Percentiles rank a stretch among this genome's conserved stretches.
Conservation (phyloP, 2,888 invertebrate species). For the Agrilus mali region DNA sequence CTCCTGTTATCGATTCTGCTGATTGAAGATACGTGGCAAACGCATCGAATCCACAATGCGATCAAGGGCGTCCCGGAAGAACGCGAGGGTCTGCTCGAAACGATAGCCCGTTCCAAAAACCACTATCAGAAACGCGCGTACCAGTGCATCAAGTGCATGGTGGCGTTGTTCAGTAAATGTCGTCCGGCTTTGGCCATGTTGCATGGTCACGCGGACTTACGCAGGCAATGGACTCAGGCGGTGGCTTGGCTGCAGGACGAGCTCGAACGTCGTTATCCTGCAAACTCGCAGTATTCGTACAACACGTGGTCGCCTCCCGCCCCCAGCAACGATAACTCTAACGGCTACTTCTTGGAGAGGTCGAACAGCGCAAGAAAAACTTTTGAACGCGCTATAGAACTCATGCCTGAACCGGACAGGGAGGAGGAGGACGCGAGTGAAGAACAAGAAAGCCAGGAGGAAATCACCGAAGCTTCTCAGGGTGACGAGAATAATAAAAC, state of each 20-base stretch:
- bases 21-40: conserved; percentile 94
- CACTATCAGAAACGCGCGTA: conserved; percentile 95
- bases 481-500: conserved; percentile 16
- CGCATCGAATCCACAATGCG: conserved; percentile 85
- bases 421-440: conserved; percentile 29
- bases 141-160: conserved; percentile 93
- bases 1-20: conserved; percentile 73
- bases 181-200: conserved; percentile 69
- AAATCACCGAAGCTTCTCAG: conserved; percentile 18
- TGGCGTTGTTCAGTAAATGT: conserved; percentile 78
- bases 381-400: conserved; percentile 62
- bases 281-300: conserved; percentile 65
- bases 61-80: conserved; percentile 81
- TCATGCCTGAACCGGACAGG: conserved; percentile 54
- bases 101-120: conserved; percentile 80
- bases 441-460: conserved; percentile 29
- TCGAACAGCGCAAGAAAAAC: conserved; percentile 89
- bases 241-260: conserved; percentile 94
- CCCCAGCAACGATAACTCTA: conserved; percentile 89
- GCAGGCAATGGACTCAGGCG: conserved; percentile 77
- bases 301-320: conserved; percentile 91
- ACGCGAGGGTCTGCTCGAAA: conserved; percentile 85
- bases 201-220: conserved; percentile 62
- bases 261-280: conserved; percentile 61
- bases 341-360: conserved; percentile 87